These are phyloP conservation scores for Erebia aethiops DNA, from an alignment of 2,888 invertebrate genomes.

Conservation along the genomic window DNA sequence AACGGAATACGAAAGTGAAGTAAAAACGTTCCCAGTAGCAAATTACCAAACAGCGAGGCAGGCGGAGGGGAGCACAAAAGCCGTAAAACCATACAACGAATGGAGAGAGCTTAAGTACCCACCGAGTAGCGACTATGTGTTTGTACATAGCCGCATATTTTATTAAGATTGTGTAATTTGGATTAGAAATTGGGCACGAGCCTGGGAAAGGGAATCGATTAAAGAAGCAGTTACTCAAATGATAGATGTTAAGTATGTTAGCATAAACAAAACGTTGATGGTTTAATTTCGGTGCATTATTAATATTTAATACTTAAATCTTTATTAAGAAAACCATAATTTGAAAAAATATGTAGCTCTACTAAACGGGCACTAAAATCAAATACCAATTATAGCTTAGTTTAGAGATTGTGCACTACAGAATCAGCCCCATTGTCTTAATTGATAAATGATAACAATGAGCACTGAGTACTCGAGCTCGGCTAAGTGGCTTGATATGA, in stretches of 20 bases:
- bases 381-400: too few species aligned
- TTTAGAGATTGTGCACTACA: too few species aligned
- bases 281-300: background rate
- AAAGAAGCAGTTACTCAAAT: background rate
- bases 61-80: constrained; percentile 24
- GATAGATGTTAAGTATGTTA: background rate
- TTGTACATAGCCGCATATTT: constrained; percentile 6
- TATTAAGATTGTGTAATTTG: background rate
- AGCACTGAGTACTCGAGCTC: too few species aligned
- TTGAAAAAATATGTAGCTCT: too few species aligned
- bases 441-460: too few species aligned
- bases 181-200: background rate
- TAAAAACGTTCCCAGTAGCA: constrained; percentile 25
- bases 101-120: constrained; percentile 16
- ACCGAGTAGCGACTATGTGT: background rate
- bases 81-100: constrained; percentile 24
- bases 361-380: too few species aligned
- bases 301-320: too few species aligned
- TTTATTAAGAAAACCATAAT: too few species aligned
- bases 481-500: too few species aligned
- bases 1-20: constrained; percentile 31
- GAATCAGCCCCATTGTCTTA: too few species aligned
- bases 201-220: background rate
- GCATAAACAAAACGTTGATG: background rate
- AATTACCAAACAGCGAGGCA: constrained; percentile 28